These are phyloP conservation scores for Maniola hyperantus DNA, from an alignment of 2,888 invertebrate genomes.

Conservation along the genomic window DNA sequence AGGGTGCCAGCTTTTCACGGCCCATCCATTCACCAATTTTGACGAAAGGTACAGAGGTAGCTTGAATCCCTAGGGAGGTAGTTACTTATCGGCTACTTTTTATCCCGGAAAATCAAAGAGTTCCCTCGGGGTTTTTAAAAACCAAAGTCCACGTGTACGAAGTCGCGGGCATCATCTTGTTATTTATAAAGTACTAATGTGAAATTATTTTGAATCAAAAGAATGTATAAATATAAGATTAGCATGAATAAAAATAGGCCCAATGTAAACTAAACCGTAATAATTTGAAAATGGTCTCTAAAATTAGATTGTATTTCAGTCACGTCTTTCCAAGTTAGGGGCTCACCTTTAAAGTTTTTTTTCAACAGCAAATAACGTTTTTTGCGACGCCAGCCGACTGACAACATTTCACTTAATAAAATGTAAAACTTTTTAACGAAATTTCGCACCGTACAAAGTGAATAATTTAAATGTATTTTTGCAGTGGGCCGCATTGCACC, in stretches of 20 bases:
- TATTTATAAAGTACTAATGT: no score
- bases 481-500: slow-evolving; percentile 39
- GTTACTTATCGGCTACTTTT: no score
- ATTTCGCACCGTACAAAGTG: slow-evolving; percentile 21
- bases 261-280: background rate
- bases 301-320: background rate
- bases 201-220: no score
- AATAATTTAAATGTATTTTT: slow-evolving; percentile 28
- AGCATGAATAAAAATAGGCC: background rate
- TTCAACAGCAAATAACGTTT: slow-evolving; percentile 5
- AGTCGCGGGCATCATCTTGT: no score
- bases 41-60: no score
- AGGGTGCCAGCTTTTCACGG: no score
- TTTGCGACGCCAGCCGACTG: background rate
- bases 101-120: no score
- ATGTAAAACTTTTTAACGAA: slow-evolving; percentile 21
- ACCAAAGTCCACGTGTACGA: no score
- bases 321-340: slow-evolving; percentile 3
- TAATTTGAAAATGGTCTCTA: background rate
- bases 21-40: no score
- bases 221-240: background rate
- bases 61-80: no score
- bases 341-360: background rate
- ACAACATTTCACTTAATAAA: slow-evolving; percentile 19
- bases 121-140: no score